These are phyloP conservation scores for Anthophora plumipes DNA, from an alignment of 2,888 invertebrate species.

Conservation along the genomic window DNA sequence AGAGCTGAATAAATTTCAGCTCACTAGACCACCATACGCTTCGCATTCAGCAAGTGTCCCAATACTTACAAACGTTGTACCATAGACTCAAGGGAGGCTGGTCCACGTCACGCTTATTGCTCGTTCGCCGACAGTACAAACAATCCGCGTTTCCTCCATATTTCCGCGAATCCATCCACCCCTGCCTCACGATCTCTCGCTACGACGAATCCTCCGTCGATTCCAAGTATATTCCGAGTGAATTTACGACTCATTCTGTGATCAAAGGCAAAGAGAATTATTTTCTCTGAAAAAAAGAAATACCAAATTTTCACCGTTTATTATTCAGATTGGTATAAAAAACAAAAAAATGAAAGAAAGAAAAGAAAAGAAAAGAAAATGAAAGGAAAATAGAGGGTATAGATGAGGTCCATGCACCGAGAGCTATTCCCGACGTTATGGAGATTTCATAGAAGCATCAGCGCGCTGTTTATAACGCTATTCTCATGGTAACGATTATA, in stretches of 20 bases:
- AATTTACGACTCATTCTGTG: not conserved
- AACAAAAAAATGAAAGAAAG: no score
- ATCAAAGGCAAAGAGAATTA: constrained; percentile 12
- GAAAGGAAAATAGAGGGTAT: no score
- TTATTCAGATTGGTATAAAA: no score
- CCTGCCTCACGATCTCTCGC: not conserved
- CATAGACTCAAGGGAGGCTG: constrained; percentile 33
- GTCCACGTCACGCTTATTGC: constrained; percentile 48
- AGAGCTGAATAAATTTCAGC: no score
- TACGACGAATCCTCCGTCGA: not conserved
- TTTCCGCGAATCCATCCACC: constrained; percentile 46
- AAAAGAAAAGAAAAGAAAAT: no score
- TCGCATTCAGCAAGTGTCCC: no score
- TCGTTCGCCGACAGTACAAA: constrained; percentile 46
- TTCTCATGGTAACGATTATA: constrained; percentile 80
- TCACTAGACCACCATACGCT: no score
- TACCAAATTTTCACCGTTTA: no score
- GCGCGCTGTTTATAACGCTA: constrained; percentile 60
- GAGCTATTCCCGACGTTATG: constrained; percentile 26
- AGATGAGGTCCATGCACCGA: not conserved
- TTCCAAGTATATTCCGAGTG: not conserved
- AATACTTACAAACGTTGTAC: no score
- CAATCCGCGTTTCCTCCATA: constrained; percentile 46
- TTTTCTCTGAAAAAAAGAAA: no score
- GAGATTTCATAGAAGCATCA: constrained; percentile 74